These are phyloP conservation scores for Druon quercuslanigerum DNA, from an alignment of 1,140 invertebrate species.

Conservation along the genomic window DNA sequence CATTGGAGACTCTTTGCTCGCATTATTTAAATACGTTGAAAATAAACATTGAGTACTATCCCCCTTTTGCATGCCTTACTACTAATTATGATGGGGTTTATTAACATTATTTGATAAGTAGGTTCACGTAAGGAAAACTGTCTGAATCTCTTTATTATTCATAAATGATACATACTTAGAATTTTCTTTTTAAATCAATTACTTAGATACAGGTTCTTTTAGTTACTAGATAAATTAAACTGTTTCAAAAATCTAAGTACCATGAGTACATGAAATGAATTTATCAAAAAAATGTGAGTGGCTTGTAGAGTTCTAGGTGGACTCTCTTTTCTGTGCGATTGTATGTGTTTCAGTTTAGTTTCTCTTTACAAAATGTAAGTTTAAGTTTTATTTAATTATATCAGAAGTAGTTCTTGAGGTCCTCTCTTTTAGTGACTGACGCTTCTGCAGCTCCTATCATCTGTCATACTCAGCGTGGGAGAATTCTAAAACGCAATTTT, in stretches of 20 bases:
- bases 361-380: constrained; percentile 4
- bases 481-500: constrained; percentile 64
- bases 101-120: too few relatives aligned
- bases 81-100: too few relatives aligned
- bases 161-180: neutral
- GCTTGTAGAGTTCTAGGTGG: too few relatives aligned
- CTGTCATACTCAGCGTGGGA: constrained; percentile 61
- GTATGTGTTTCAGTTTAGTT: neutral
- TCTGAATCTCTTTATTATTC: constrained; percentile 16
- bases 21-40: too few relatives aligned
- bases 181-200: neutral
- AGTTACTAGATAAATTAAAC: neutral
- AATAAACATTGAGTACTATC: too few relatives aligned
- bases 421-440: constrained; percentile 61
- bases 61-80: too few relatives aligned
- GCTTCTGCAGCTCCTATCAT: constrained; percentile 61
- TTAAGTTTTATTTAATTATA: neutral
- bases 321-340: neutral
- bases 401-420: constrained; percentile 37
- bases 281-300: too few relatives aligned
- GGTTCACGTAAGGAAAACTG: neutral
- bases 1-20: too few relatives aligned
- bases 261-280: too few relatives aligned
- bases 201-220: neutral
- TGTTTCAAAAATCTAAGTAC: neutral